These are phyloP conservation scores for Microcaecilia unicolor DNA, from an alignment of 2,797 vertebrate species.

Conservation along the genomic window DNA sequence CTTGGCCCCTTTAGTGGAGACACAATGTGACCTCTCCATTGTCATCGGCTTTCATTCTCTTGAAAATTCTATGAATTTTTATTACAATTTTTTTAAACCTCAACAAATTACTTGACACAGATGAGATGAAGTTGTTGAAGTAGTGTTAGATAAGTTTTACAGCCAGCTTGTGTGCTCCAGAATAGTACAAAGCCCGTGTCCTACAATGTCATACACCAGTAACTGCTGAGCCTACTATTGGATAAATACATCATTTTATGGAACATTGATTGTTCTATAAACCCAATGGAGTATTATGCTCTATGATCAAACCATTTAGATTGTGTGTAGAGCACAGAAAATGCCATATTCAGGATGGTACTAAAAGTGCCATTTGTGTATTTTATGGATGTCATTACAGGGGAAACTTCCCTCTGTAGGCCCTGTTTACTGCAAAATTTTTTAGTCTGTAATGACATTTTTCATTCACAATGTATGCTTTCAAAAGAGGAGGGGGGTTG, in stretches of 20 bases:
- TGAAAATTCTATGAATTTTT: conserved; percentile 99
- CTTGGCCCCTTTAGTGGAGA: conserved; percentile 73
- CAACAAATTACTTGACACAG: conserved; percentile 79
- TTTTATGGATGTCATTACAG: conserved; percentile 74
- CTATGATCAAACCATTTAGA: conserved; percentile 78
- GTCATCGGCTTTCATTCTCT: conserved; percentile 83
- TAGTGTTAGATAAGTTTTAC: conserved; percentile 68
- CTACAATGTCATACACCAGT: conserved; percentile 69
- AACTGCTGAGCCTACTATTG: conserved; percentile 70
- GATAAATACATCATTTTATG: conserved; percentile 84
- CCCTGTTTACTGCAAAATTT: conserved; percentile 72
- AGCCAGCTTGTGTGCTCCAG: conserved; percentile 51
- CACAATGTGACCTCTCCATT: conserved; percentile 90
- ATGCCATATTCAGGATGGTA: conserved; percentile 73
- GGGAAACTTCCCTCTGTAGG: conserved; percentile 71
- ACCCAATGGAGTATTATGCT: conserved; percentile 78
- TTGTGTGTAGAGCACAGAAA: conserved; percentile 75
- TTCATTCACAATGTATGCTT: conserved; percentile 77
- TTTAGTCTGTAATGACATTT: conserved; percentile 77
- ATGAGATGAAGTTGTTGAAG: conserved; percentile 79
- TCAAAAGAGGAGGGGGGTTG: conserved; percentile 69
- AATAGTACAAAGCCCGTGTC: conserved; percentile 59
- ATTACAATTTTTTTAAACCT: conserved; percentile 74
- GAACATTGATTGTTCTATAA: conserved; percentile 84
- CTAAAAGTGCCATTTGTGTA: conserved; percentile 79